phyloP scores from a whole-genome alignment of 2,113 vertebrate genomes.

The Phylloscopus trochilus region DNA sequence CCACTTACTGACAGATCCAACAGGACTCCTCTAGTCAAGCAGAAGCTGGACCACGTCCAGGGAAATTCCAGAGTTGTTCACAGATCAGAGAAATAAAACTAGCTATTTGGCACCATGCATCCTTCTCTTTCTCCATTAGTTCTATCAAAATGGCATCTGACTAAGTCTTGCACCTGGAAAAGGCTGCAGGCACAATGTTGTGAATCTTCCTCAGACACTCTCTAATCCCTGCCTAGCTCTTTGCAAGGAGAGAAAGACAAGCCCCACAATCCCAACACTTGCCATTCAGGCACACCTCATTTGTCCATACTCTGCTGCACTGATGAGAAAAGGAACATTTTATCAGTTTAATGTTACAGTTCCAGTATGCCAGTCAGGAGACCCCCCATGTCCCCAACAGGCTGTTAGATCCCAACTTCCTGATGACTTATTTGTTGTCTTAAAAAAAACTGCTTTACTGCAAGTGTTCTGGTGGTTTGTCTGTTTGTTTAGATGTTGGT shows the following conservation, averaged over 20 bases:
- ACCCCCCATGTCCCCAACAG: not conserved
- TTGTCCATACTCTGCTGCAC: not conserved
- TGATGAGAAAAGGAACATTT: not conserved
- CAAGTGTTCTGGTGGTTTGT: not conserved
- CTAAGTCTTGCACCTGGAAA: constrained; percentile 25
- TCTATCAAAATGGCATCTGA: not conserved
- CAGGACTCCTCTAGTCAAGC: not conserved
- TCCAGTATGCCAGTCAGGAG: not conserved
- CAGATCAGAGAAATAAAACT: not conserved
- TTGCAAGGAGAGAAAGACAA: not conserved
- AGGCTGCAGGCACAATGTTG: not conserved
- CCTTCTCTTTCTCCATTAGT: not conserved
- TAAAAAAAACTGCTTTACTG: not conserved
- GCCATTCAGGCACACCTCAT: not conserved
- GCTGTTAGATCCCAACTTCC: not conserved
- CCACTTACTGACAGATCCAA: not conserved
- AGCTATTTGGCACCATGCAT: not conserved
- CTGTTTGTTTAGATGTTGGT: too few species aligned
- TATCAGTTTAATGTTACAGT: not conserved
- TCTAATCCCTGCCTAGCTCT: not conserved
- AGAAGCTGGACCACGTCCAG: not conserved
- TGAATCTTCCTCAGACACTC: not conserved
- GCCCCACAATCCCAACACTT: not conserved
- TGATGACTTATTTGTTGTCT: not conserved
- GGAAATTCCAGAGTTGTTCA: not conserved